Percentiles rank a stretch among this genome's conserved stretches.
phyloP scores from a whole-genome alignment of 2,888 invertebrate species.

The Dicranocentrus wangi region DNA sequence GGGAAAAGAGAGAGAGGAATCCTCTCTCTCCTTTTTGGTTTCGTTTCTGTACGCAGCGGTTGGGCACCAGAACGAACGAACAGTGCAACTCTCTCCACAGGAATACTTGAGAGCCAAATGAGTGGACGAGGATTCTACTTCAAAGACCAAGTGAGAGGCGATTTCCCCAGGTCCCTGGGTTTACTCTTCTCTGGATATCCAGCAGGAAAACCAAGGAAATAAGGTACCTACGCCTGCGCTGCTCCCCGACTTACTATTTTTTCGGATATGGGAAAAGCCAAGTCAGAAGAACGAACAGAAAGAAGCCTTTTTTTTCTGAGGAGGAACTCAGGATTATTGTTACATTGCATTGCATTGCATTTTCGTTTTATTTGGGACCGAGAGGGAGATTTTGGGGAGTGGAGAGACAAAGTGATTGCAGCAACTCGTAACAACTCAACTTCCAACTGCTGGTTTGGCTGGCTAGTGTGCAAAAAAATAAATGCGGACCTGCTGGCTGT shows the following conservation, averaged over 20 bases:
- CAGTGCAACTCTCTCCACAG: neutral
- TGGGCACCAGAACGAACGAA: slow-evolving; percentile 13
- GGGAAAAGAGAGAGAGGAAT: neutral
- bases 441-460: neutral
- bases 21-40: neutral
- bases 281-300: neutral
- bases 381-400: no score
- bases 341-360: no score
- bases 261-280: neutral
- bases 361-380: no score
- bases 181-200: slow-evolving; percentile 50
- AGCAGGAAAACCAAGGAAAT: no score
- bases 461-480: neutral
- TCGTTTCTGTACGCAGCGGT: no score
- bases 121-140: slow-evolving; percentile 24
- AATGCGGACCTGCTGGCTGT: neutral
- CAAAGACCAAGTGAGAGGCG: slow-evolving; percentile 36
- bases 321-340: no score
- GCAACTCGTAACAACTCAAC: neutral
- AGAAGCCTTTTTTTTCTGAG: no score
- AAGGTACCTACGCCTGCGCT: slow-evolving; percentile 31
- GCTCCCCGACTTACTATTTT: neutral
- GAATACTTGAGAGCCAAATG: neutral
- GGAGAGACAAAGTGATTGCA: neutral
- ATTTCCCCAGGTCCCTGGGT: slow-evolving; percentile 39